Evolutionary conservation across 2,113 vertebrate species (phyloP), one percentile per base, ranked within the genome.

Genomic region (Brachypteracias leptosomus): DNA sequence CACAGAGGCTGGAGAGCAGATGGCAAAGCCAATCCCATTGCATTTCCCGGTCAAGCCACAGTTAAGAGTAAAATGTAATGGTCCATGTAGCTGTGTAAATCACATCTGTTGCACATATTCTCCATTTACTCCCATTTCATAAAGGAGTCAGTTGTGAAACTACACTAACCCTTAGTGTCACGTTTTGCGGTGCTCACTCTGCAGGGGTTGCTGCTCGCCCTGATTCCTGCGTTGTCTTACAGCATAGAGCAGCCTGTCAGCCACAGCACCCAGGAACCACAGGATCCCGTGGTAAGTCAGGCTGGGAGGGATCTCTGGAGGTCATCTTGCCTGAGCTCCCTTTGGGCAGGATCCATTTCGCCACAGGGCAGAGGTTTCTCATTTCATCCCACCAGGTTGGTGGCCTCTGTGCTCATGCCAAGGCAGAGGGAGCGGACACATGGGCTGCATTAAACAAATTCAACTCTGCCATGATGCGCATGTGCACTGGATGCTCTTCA

Each of bases 191-290:
- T 16, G 74, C 25, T 62, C 14, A 7, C 81, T 31, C 28, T n/a
- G 40, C 31, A 17, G 77, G 51, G 74, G 8, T 72, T 52, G 35
- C 71, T 79, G 66, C 26, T 5, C 16, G 33, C 55, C 46, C 33
- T 0, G 0, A 7, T 5, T 66, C 55, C 80, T 47, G 38, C 13
- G 8, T 16, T 40, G 46, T 47, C 17, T 4, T 31, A 33, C 0
- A 2, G 77, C 59, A 57, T 73, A 35, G 46, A 83, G 66, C 58
- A 72, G 40, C 54, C 47, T 11, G 13, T 6, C 55, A 68, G 67
- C 74, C 2, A 22, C 62, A 55, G 54, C 52, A 55, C 31, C n/a
- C 1, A 7, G 77, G 52, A 63, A 38, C 63, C 2, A 1, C 40
- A 58, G 84, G 38, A 62, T 36, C 68, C 47, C 1, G 0, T 17